Evolutionary conservation across 2,888 invertebrate species (phyloP).

Genomic region (Sminthurides aquaticus): DNA sequence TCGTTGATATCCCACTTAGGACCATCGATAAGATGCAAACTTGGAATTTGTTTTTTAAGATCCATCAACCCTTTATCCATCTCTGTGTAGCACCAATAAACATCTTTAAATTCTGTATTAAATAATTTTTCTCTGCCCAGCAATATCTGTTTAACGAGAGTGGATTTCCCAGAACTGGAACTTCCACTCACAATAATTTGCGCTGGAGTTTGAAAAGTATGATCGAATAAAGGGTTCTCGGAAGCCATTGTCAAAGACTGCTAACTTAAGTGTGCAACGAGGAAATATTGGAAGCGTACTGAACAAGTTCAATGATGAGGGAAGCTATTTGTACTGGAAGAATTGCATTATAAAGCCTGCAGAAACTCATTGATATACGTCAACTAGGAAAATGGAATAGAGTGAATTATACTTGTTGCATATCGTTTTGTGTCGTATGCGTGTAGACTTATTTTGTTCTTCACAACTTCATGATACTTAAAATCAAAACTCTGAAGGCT

Average conservation of each 20-base stretch:
- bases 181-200: not conserved
- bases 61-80: not conserved
- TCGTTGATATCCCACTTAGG: not conserved
- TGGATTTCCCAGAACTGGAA: not conserved
- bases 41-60: not conserved
- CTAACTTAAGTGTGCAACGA: too few relatives aligned
- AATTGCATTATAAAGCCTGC: too few relatives aligned
- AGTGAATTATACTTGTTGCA: not conserved
- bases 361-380: not conserved
- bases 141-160: not conserved
- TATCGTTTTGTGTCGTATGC: not conserved
- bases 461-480: not conserved
- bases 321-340: too few relatives aligned
- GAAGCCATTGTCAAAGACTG: too few relatives aligned
- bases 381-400: not conserved
- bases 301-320: too few relatives aligned
- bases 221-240: too few relatives aligned
- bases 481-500: not conserved
- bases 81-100: not conserved
- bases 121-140: not conserved
- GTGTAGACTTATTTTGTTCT: not conserved
- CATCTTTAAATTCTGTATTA: not conserved
- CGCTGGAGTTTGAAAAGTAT: not conserved
- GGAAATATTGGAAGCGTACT: not conserved
- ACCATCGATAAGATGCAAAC: not conserved